phyloP scores from a whole-genome alignment of 2,113 vertebrate species.

The Caracal caracal region DNA sequence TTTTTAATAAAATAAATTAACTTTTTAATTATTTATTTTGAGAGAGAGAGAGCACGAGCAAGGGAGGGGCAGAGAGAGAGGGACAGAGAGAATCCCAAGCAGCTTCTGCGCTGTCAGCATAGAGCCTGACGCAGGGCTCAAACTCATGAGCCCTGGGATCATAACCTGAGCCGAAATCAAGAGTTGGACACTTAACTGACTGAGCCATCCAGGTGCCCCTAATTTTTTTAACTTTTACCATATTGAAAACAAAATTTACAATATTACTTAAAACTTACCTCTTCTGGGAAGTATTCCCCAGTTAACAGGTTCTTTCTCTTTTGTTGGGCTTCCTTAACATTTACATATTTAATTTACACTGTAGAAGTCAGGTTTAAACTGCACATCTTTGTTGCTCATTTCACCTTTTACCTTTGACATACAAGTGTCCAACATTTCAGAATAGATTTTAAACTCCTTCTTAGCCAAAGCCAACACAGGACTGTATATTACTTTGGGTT shows the following conservation, averaged over 20 bases:
- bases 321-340: background rate
- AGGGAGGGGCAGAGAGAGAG: too few relatives aligned
- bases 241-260: conserved; percentile 21
- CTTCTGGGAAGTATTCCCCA: background rate
- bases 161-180: too few relatives aligned
- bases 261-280: conserved; percentile 12
- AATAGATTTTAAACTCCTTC: conserved; percentile 33
- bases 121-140: too few relatives aligned
- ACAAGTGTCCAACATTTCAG: background rate
- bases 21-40: too few relatives aligned
- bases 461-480: background rate
- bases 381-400: background rate
- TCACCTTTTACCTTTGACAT: conserved; percentile 24
- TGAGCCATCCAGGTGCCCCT: too few relatives aligned
- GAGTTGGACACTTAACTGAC: too few relatives aligned
- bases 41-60: too few relatives aligned
- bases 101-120: too few relatives aligned
- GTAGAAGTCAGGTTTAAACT: background rate
- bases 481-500: background rate
- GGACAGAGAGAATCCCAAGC: too few relatives aligned
- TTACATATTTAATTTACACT: background rate
- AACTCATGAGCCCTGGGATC: too few relatives aligned
- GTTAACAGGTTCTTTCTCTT: background rate
- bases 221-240: background rate
- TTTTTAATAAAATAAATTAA: too few relatives aligned